Conservation (phyloP, 2,797 vertebrate species). For the Cyprinella venusta region DNA sequence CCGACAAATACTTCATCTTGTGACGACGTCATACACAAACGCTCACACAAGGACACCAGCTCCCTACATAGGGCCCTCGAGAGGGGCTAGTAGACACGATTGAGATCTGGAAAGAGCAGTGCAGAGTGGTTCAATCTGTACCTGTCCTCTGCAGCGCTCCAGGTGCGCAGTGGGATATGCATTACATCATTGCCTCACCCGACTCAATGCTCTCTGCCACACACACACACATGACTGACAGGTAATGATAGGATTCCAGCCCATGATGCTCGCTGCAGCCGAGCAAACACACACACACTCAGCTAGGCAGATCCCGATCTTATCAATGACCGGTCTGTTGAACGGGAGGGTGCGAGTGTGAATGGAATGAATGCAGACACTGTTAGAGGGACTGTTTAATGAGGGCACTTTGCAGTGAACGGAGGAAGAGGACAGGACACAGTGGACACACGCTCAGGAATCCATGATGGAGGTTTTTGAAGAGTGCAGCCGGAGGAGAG, state of each 20-base stretch:
- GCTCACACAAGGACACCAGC: conserved; percentile 5
- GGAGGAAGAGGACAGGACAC: conserved; percentile 43
- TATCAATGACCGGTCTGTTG: conserved; percentile 55
- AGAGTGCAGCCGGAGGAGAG: conserved; percentile 34
- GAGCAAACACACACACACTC: conserved; percentile 36
- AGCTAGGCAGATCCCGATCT: conserved; percentile 50
- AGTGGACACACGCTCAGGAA: conserved; percentile 33
- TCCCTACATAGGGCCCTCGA: background rate
- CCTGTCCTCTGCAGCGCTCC: conserved; percentile 62
- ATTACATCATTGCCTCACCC: conserved; percentile 63
- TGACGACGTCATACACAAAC: conserved; percentile 16
- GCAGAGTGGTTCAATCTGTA: conserved; percentile 46
- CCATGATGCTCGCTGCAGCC: conserved; percentile 44
- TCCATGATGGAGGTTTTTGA: conserved; percentile 43
- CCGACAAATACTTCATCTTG: conserved; percentile 24
- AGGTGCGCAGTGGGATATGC: conserved; percentile 62
- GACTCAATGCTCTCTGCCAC: conserved; percentile 49
- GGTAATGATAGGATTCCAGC: conserved; percentile 57
- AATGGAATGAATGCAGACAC: conserved; percentile 49
- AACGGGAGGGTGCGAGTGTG: conserved; percentile 33
- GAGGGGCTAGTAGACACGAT: conserved; percentile 2
- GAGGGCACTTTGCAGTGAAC: conserved; percentile 39
- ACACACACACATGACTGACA: conserved; percentile 55
- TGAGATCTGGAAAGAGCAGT: background rate
- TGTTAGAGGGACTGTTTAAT: conserved; percentile 44